Percentiles rank a stretch among this genome's conserved stretches.
These are phyloP conservation scores for Thalassaphorura encarpata DNA, from an alignment of 1,140 invertebrate genomes.

Conservation along the genomic window DNA sequence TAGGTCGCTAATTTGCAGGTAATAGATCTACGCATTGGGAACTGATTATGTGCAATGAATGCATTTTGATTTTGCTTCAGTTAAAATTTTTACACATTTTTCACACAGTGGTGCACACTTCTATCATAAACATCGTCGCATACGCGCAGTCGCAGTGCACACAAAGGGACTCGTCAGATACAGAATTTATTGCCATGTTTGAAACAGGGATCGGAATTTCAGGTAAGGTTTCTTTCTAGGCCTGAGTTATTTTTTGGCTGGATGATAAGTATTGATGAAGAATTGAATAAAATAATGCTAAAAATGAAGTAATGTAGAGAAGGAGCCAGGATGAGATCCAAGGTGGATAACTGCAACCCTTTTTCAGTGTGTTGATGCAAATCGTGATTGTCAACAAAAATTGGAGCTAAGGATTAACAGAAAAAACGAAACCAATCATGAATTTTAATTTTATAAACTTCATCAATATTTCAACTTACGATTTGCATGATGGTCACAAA, in stretches of 20 bases:
- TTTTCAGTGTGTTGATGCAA: constrained; percentile 68
- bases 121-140: background rate
- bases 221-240: background rate
- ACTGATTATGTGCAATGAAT: no score
- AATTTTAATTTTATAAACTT: background rate
- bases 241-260: background rate
- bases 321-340: constrained; percentile 92
- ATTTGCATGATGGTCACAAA: constrained; percentile 77
- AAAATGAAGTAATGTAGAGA: constrained; percentile 83
- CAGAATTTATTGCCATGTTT: background rate
- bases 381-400: constrained; percentile 74
- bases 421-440: constrained; percentile 13
- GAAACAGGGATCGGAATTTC: background rate
- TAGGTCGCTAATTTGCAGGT: no score
- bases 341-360: constrained; percentile 74
- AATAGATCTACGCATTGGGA: no score
- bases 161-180: no score
- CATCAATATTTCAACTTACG: constrained; percentile 37
- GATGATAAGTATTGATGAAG: constrained; percentile 63
- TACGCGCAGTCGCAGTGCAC: background rate
- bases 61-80: background rate
- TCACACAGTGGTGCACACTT: background rate
- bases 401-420: constrained; percentile 58
- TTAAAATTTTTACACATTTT: background rate
- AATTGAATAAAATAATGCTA: constrained; percentile 86